Evolutionary conservation across 1,140 invertebrate genomes (phyloP).

Genomic region (Holcopasites calliopsidis): DNA sequence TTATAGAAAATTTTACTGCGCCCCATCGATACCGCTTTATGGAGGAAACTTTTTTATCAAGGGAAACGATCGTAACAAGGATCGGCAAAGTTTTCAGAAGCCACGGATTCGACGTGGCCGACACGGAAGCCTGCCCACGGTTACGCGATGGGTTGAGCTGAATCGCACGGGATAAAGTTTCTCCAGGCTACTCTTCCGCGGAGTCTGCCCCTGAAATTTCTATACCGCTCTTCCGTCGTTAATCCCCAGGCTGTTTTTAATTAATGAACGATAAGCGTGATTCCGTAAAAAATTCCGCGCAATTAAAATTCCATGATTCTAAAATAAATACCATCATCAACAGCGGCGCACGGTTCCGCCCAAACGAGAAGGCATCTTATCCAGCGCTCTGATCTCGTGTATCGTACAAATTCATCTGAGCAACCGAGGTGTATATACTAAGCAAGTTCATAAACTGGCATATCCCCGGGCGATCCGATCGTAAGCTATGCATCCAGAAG

Average conservation of each 20-base stretch:
- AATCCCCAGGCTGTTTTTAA: no score
- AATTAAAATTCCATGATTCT: slow-evolving; percentile 7
- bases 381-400: neutral
- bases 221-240: no score
- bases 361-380: neutral
- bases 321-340: no score
- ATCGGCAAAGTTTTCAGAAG: slow-evolving; percentile 40
- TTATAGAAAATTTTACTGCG: slow-evolving; percentile 51
- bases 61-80: neutral
- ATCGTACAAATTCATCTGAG: slow-evolving; percentile 12
- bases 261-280: no score
- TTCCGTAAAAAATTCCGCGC: neutral
- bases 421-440: neutral
- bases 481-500: slow-evolving; percentile 21
- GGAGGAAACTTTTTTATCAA: slow-evolving; percentile 38
- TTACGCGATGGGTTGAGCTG: slow-evolving; percentile 27
- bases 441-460: slow-evolving; percentile 14
- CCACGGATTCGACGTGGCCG: slow-evolving; percentile 33
- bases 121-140: slow-evolving; percentile 2
- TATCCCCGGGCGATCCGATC: neutral
- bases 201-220: no score
- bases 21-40: slow-evolving; percentile 42
- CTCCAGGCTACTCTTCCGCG: no score
- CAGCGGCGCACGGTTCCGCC: no score
- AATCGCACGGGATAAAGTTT: slow-evolving; percentile 33